Conservation (phyloP, 2,113 vertebrate species). For the Takifugu flavidus region DNA sequence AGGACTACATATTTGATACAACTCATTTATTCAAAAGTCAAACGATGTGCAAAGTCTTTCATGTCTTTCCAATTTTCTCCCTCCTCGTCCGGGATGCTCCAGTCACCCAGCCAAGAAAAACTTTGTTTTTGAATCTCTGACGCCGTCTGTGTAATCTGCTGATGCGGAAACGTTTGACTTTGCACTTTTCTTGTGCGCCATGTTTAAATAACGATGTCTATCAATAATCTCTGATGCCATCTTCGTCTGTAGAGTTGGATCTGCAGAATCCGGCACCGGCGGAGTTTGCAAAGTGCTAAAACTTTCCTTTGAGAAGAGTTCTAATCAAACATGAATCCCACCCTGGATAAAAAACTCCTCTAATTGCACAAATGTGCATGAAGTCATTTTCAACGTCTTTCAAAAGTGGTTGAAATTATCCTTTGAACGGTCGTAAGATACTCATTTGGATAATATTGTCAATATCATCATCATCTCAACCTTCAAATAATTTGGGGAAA, state of each 20-base stretch:
- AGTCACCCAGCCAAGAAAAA: slow-evolving; percentile 11
- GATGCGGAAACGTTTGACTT: slow-evolving; percentile 53
- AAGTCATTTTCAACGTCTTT: background rate
- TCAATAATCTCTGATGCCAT: slow-evolving; percentile 57
- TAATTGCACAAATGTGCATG: background rate
- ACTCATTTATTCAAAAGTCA: slow-evolving; percentile 47
- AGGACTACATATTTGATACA: slow-evolving; percentile 37
- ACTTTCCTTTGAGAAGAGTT: slow-evolving; percentile 22
- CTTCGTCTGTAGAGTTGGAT: slow-evolving; percentile 47
- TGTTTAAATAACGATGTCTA: slow-evolving; percentile 67
- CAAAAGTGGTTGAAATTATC: too few species aligned
- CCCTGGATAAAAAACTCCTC: background rate
- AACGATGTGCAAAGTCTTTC: slow-evolving; percentile 37
- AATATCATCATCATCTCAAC: too few species aligned
- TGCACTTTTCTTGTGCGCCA: slow-evolving; percentile 46
- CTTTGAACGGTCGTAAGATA: too few species aligned
- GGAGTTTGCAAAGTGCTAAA: slow-evolving; percentile 36
- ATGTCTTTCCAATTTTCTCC: slow-evolving; percentile 45
- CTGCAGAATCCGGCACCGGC: slow-evolving; percentile 49
- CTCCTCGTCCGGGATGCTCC: slow-evolving; percentile 19
- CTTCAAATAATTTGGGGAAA: too few species aligned
- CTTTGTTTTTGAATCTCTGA: slow-evolving; percentile 22
- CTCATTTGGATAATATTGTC: too few species aligned
- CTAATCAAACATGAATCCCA: slow-evolving; percentile 8
- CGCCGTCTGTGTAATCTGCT: slow-evolving; percentile 58